A percentile compares a stretch with the other conserved stretches of the same genome.
phyloP scores from a whole-genome alignment of 2,797 vertebrate species.

The Gobio occitaniae region DNA sequence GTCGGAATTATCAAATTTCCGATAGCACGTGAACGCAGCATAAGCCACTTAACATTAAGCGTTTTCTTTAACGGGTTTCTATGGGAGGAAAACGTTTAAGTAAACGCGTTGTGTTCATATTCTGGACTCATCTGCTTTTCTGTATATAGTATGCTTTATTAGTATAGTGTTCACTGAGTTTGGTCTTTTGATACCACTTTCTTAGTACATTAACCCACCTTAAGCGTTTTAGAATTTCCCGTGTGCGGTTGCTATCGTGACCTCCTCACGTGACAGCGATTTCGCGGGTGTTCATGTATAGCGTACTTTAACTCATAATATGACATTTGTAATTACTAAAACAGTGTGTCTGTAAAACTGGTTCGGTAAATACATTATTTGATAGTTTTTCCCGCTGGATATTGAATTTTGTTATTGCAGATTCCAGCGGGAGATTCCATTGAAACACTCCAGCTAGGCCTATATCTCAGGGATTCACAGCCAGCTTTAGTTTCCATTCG shows the following conservation, averaged over 20 bases:
- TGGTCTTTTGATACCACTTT: too few relatives aligned
- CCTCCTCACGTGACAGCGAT: neutral
- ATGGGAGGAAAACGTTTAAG: too few relatives aligned
- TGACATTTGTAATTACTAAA: neutral
- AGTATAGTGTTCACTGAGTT: too few relatives aligned
- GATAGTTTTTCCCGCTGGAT: neutral
- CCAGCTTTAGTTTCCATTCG: neutral
- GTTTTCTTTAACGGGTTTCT: too few relatives aligned
- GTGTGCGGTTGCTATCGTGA: neutral
- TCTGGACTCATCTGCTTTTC: too few relatives aligned
- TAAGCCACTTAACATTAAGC: too few relatives aligned
- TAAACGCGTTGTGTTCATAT: too few relatives aligned
- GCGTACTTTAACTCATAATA: neutral
- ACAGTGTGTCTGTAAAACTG: neutral
- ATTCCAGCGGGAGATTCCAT: neutral
- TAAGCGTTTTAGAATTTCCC: too few relatives aligned
- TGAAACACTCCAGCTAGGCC: neutral
- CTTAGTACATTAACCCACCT: too few relatives aligned
- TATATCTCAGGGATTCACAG: neutral
- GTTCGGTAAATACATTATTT: neutral
- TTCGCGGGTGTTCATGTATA: neutral
- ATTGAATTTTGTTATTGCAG: neutral
- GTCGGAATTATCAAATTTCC: too few relatives aligned
- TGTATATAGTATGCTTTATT: too few relatives aligned
- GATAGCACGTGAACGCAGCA: too few relatives aligned